These are phyloP conservation scores for Chelidonichthys spinosus DNA, from an alignment of 2,797 vertebrate species.

Conservation along the genomic window DNA sequence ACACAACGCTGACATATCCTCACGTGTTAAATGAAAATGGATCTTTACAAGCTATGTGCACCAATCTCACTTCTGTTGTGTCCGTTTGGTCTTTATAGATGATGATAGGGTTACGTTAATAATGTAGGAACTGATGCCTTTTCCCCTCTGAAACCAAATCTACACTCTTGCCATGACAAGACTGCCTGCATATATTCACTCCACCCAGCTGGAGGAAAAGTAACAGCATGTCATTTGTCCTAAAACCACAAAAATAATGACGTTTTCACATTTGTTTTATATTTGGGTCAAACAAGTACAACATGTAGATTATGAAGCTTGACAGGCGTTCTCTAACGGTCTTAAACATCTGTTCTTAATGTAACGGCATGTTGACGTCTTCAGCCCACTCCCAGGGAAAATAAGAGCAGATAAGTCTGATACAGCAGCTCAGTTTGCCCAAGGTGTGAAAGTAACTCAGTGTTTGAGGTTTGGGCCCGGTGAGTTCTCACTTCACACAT, in stretches of 20 bases:
- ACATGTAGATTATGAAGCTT: background rate
- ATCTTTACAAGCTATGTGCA: background rate
- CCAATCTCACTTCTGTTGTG: background rate
- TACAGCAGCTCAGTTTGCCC: background rate
- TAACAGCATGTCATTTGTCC: background rate
- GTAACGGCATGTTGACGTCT: background rate
- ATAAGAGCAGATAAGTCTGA: background rate
- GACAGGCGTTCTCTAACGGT: too few species aligned
- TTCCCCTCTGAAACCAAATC: background rate
- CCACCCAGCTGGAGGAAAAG: background rate
- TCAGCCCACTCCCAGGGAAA: background rate
- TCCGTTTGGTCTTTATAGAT: background rate
- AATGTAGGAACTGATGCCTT: background rate
- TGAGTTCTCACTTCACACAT: background rate
- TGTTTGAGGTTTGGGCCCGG: background rate
- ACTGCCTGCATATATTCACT: background rate
- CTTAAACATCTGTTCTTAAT: background rate
- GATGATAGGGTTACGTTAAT: background rate
- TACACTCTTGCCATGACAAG: background rate
- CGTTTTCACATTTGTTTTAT: background rate
- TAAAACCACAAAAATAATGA: background rate
- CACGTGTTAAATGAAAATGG: background rate
- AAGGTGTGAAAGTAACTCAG: background rate
- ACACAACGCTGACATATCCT: background rate
- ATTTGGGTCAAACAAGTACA: background rate